Percentiles rank a stretch among this genome's conserved stretches.
These are phyloP conservation scores for Ameiurus melas DNA, from an alignment of 2,113 vertebrate species.

Conservation along the genomic window DNA sequence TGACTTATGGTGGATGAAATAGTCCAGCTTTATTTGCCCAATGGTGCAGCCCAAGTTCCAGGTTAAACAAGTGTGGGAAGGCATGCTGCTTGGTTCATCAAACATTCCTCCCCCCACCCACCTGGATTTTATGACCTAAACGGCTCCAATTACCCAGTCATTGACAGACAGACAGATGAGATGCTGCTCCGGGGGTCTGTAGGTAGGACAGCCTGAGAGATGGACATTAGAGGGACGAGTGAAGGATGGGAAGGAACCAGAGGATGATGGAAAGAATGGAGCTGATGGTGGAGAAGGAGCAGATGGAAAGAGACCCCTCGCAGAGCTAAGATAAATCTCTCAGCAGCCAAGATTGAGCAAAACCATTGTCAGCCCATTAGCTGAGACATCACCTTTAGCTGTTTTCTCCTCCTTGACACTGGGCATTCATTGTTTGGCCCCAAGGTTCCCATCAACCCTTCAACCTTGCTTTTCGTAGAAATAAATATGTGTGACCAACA, in stretches of 20 bases:
- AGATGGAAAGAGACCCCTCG: conserved; percentile 62
- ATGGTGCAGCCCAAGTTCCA: conserved; percentile 55
- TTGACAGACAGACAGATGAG: conserved; percentile 80
- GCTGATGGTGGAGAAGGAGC: conserved; percentile 59
- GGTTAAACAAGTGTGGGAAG: conserved; percentile 73
- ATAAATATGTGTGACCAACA: conserved; percentile 8
- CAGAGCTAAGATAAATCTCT: conserved; percentile 51
- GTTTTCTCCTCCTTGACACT: conserved; percentile 37
- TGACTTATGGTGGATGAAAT: conserved; percentile 25
- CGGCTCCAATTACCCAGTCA: conserved; percentile 79
- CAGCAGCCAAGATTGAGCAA: conserved; percentile 39
- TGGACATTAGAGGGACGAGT: conserved; percentile 56
- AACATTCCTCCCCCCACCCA: conserved; percentile 65
- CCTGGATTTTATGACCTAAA: conserved; percentile 79
- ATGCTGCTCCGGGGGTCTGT: conserved; percentile 69
- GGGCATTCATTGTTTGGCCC: conserved; percentile 24
- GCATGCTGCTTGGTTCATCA: conserved; percentile 65
- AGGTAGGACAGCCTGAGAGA: conserved; percentile 43
- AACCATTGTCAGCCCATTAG: conserved; percentile 48
- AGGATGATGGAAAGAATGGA: conserved; percentile 70
- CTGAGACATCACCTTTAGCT: conserved; percentile 34
- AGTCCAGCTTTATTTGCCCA: conserved; percentile 41
- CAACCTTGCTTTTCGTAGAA: conserved; percentile 5
- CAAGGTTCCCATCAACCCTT: conserved; percentile 13
- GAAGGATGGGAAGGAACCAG: conserved; percentile 57